phyloP scores from a whole-genome alignment of 2,888 invertebrate genomes.

The Acronicta alni region DNA sequence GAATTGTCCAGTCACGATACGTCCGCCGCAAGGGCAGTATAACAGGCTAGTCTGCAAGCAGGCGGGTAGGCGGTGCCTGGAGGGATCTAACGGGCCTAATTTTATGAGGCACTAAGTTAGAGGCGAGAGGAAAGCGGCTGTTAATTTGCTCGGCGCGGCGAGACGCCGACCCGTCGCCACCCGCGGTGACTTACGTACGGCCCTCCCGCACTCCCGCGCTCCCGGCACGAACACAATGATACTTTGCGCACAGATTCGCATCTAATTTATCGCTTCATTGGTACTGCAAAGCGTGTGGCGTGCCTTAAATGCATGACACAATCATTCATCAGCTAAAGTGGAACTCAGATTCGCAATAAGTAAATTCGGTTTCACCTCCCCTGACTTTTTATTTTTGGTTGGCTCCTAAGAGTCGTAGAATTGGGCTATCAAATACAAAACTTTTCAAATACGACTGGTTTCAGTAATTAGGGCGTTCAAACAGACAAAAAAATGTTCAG shows the following conservation, averaged over 20 bases:
- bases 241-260: constrained; percentile 71
- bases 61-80: constrained; percentile 67
- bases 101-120: constrained; percentile 88
- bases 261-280: constrained; percentile 63
- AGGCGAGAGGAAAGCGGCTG: constrained; percentile 84
- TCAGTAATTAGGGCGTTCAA: too few relatives aligned
- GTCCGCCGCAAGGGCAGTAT: constrained; percentile 67
- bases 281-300: not conserved
- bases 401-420: too few relatives aligned
- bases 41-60: constrained; percentile 48
- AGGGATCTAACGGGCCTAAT: constrained; percentile 86
- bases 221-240: constrained; percentile 58
- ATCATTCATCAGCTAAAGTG: constrained; percentile 2
- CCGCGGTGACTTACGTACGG: constrained; percentile 83
- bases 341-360: too few relatives aligned
- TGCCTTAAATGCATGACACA: not conserved
- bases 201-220: constrained; percentile 11
- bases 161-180: constrained; percentile 81
- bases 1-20: constrained; percentile 71
- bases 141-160: constrained; percentile 83
- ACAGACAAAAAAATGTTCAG: too few relatives aligned
- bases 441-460: too few relatives aligned
- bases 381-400: too few relatives aligned
- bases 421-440: too few relatives aligned
- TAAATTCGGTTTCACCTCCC: too few relatives aligned